phyloP scores from a whole-genome alignment of 2,888 invertebrate species.

The Gasteruption jaculator region DNA sequence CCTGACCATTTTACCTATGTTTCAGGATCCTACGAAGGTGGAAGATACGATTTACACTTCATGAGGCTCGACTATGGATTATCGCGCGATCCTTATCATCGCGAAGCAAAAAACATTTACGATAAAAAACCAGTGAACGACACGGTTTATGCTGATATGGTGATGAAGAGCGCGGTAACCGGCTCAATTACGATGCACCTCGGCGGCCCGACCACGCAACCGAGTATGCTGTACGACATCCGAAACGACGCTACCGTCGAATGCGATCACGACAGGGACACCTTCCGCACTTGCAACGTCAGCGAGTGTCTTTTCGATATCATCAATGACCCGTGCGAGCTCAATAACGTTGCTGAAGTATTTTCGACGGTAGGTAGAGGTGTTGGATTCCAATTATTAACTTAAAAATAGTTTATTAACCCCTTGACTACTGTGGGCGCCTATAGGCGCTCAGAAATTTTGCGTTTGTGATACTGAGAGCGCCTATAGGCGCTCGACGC shows the following conservation, averaged over 20 bases:
- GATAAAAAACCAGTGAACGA: no score
- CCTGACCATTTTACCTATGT: not conserved
- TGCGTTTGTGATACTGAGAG: no score
- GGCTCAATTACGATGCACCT: conserved; percentile 39
- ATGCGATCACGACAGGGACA: conserved; percentile 29
- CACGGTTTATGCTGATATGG: conserved; percentile 35
- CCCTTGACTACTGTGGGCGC: no score
- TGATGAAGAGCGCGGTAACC: conserved; percentile 40
- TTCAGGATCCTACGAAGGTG: conserved; percentile 25
- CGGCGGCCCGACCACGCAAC: conserved; percentile 44
- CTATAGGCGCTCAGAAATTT: no score
- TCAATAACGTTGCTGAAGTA: conserved; percentile 58
- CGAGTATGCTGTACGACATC: conserved; percentile 38
- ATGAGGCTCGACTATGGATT: no score
- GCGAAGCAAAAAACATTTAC: no score
- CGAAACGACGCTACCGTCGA: conserved; percentile 37
- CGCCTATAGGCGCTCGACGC: no score
- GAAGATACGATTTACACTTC: no score
- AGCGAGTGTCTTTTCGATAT: conserved; percentile 73
- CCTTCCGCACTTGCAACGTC: conserved; percentile 39
- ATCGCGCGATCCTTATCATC: no score
- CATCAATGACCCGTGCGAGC: conserved; percentile 74
- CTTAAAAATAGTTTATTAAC: no score
- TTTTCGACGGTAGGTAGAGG: conserved; percentile 38
- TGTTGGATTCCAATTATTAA: no score